A percentile compares a stretch with the other conserved stretches of the same genome.
Evolutionary conservation across 1,140 invertebrate species (phyloP).

Genomic region (Scaptomyza graminum): DNA sequence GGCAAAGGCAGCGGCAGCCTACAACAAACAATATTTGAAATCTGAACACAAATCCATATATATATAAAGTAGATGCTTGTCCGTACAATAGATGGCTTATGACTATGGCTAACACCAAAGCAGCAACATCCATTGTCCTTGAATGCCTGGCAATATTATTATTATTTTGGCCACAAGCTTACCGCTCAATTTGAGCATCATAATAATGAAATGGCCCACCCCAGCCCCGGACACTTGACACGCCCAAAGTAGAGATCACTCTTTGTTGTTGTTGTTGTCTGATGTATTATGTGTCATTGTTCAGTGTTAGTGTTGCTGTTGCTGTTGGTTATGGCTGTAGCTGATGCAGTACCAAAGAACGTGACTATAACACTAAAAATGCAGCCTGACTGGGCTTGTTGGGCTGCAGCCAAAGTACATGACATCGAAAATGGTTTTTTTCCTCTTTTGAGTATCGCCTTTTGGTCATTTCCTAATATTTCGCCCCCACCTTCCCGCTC

Average conservation of each 20-base stretch:
- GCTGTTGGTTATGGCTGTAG: slow-evolving; percentile 1
- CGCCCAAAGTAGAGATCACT: slow-evolving; percentile 43
- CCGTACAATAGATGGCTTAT: slow-evolving; percentile 21
- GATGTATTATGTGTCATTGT: slow-evolving; percentile 15
- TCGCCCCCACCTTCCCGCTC: background rate
- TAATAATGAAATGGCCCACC: slow-evolving; percentile 61
- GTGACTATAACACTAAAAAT: slow-evolving; percentile 69
- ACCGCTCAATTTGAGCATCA: slow-evolving; percentile 66
- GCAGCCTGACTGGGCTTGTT: slow-evolving; percentile 33
- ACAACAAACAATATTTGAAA: background rate
- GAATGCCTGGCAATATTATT: slow-evolving; percentile 49
- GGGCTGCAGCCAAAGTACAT: slow-evolving; percentile 48
- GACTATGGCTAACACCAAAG: slow-evolving; percentile 1
- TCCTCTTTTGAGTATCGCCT: slow-evolving; percentile 37
- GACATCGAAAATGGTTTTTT: slow-evolving; percentile 80
- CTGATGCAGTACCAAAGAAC: slow-evolving; percentile 48
- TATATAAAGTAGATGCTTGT: slow-evolving; percentile 35
- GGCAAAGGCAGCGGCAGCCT: background rate
- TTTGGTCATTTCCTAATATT: slow-evolving; percentile 65
- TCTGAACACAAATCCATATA: slow-evolving; percentile 33
- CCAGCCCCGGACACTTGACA: slow-evolving; percentile 56
- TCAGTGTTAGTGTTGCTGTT: slow-evolving; percentile 16
- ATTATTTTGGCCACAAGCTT: slow-evolving; percentile 49
- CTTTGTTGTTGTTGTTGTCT: slow-evolving; percentile 48
- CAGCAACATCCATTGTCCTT: slow-evolving; percentile 8